Conservation (phyloP, 2,797 vertebrate species). For the Lemur catta region DNA sequence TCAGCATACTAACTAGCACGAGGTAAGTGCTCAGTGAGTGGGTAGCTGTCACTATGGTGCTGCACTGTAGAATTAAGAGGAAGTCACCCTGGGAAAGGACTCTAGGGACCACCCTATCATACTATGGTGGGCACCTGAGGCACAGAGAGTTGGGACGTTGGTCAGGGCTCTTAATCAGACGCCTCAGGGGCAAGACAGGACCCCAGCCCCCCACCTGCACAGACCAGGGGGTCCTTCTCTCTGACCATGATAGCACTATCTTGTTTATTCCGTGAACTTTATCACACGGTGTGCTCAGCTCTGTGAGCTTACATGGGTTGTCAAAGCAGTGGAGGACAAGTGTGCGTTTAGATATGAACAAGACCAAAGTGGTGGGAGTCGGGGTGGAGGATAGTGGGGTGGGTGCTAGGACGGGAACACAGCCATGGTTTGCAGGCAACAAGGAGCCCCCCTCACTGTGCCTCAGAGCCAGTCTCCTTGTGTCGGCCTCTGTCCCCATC, state of each 20-base stretch:
- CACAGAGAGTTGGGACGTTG: not conserved
- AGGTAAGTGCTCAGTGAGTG: rapidly evolving
- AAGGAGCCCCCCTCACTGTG: not conserved
- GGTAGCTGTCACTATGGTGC: not conserved
- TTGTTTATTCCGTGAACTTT: not conserved
- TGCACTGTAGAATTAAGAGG: not conserved
- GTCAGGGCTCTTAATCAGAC: not conserved
- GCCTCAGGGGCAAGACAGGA: not conserved
- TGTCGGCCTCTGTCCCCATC: not conserved
- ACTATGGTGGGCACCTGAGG: not conserved
- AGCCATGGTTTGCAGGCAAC: not conserved
- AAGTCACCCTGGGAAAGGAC: not conserved
- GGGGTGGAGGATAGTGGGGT: not conserved
- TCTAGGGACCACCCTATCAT: not conserved
- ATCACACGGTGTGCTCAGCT: not conserved
- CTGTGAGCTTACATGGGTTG: not conserved
- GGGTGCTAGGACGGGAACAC: not conserved
- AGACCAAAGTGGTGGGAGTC: not conserved
- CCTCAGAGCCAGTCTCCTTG: rapidly evolving
- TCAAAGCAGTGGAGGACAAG: not conserved
- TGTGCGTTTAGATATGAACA: not conserved
- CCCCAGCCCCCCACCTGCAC: not conserved
- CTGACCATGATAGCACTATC: not conserved
- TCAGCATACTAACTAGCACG: rapidly evolving
- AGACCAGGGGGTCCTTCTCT: not conserved